Evolutionary conservation across 2,888 invertebrate species (phyloP).

Genomic region (Macrosiphum euphorbiae): DNA sequence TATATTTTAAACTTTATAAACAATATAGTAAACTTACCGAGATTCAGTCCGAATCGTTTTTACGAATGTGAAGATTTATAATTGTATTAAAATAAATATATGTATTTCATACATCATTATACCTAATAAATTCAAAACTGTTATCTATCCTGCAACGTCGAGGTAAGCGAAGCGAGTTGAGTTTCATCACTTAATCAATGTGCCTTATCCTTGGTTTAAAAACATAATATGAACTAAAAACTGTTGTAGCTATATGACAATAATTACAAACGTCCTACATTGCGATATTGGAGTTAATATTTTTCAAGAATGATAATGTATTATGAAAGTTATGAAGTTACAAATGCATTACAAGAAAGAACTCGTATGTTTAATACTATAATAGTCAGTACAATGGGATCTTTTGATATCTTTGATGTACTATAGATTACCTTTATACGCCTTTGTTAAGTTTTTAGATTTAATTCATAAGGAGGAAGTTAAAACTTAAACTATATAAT

Average conservation of each 20-base stretch:
- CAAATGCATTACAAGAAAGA: slow-evolving; percentile 1
- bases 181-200: not conserved
- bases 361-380: not conserved
- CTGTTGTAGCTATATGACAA: not conserved
- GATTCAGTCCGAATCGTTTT: not conserved
- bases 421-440: slow-evolving; percentile 2
- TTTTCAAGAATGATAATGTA: not conserved
- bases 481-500: slow-evolving; percentile 25
- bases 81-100: not conserved
- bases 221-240: not conserved
- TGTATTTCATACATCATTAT: not conserved
- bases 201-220: not conserved
- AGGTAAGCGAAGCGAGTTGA: not conserved
- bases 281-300: not conserved
- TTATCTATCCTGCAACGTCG: not conserved
- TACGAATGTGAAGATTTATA: not conserved
- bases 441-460: slow-evolving; percentile 36
- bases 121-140: too few species aligned
- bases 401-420: slow-evolving; percentile 33
- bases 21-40: not conserved
- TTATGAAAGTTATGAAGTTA: not conserved
- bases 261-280: not conserved
- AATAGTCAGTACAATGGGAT: slow-evolving; percentile 34
- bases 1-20: not conserved
- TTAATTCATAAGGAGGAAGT: slow-evolving; percentile 28